Conservation (phyloP, 2,797 vertebrate species). For the Ctenochaetus hawaiiensis region DNA sequence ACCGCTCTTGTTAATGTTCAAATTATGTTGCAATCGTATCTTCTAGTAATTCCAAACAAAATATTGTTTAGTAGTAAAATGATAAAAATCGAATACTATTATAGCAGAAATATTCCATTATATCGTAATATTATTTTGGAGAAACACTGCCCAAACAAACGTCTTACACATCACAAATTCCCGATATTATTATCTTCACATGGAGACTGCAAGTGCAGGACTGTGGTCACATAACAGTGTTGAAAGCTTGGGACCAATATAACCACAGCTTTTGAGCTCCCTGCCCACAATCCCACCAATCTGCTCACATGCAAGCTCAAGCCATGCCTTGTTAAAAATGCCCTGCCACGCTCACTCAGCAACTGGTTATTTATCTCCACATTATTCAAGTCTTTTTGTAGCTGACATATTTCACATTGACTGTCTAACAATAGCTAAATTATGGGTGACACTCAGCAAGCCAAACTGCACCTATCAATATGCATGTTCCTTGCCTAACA, state of each 20-base stretch:
- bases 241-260: constrained; percentile 67
- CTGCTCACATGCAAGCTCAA: constrained; percentile 70
- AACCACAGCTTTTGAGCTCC: constrained; percentile 59
- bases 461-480: constrained; percentile 28
- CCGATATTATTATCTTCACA: constrained; percentile 52
- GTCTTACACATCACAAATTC: constrained; percentile 27
- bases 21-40: no score
- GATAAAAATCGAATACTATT: no score
- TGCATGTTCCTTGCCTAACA: constrained; percentile 3
- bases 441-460: constrained; percentile 28
- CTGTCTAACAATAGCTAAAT: constrained; percentile 21
- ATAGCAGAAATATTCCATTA: no score
- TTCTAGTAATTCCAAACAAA: no score
- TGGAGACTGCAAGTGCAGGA: constrained; percentile 43
- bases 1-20: no score
- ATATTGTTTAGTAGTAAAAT: no score
- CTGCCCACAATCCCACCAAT: constrained; percentile 56
- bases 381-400: constrained; percentile 28
- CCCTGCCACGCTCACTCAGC: constrained; percentile 47
- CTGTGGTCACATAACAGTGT: constrained; percentile 55
- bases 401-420: constrained; percentile 22
- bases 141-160: background rate
- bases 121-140: no score
- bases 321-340: constrained; percentile 71
- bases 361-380: constrained; percentile 29